Base-by-base conservation (phyloP, 64 coral and sea anemone genomes). In the Exaiptasia diaphana region DNA sequence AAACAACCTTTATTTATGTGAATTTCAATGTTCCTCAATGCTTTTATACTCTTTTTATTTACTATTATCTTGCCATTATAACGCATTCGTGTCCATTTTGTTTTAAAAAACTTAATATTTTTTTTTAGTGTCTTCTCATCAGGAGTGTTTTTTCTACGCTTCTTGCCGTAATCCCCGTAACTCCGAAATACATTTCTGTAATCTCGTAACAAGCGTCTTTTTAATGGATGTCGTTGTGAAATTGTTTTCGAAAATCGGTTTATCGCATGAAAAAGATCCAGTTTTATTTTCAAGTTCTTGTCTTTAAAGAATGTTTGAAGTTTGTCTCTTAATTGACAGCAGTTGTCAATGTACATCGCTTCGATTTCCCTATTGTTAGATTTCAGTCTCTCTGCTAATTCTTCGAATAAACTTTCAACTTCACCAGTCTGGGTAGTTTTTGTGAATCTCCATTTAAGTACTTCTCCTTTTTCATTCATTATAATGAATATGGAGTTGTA, bases 381-480 rank as follows among this genome's bases (percentile, higher is more conserved):
- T 38, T 73, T n/a, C 24, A 18, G 53, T 59, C 82, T 71, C 40
- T 71, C n/a, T 37, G 73, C 41, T 57, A 85, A 73, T 57, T 50
- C 65, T 60, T 25, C 14, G 30, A 85, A 52, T 56, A 85, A 53
- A 1, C 45, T 40, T 50, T 57, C 31, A 20, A 85, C 82, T 12
- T 50, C 61, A 20, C 74, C 82, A 73, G 74, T 73, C 38, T 67
- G 74, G 31, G 82, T 85, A 14, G 67, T 68, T 73, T 37, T 85
- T 45, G 82, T 85, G n/a, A 85, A 53, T 59, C 74, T 67, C 53
- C 82, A 74, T 74, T 49, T 38, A 30, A 85, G 50, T 58, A 74
- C 67, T n/a, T 85, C 70, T 59, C 70, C 74, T 8, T 85, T 54
- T 57, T 85, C 82, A 42, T 85, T 85, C 82, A 74, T 74, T 17